Evolutionary conservation across 2,888 invertebrate genomes (phyloP), one percentile per base, ranked within the genome.

Genomic region (Meganola albula): DNA sequence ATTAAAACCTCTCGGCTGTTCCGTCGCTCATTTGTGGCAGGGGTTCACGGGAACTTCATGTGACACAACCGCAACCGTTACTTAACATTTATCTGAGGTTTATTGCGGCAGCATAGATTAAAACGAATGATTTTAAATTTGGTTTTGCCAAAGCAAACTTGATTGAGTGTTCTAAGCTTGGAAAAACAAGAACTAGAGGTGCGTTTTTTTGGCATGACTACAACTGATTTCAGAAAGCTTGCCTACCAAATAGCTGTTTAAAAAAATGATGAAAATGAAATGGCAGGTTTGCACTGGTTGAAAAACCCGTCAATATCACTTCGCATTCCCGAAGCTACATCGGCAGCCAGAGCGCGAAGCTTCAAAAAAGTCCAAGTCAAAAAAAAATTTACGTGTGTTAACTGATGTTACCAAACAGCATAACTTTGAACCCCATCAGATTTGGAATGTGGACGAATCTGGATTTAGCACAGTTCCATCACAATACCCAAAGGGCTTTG

Each of bases 281-380:
- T 41, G n/a, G 41, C 41, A 14, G 41, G 34, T 14, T 18, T 20
- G 28, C 32, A 37, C 18, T 41, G 37, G 34, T 10, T 34, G n/a
- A 41, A 22, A 34, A 20, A 13, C 24, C 29, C 18, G 10, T 20
- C 20, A 3, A 27, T 27, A 20, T 38, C 36, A 31, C 30, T 39
- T n/a, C 24, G 44, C 10, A 29, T 21, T 13, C 44, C 40, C 5
- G 34, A 37, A 29, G 24, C 35, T 24, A 40, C 37, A 10, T 40
- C 40, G 18, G 44, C 33, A 31, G 44, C 37, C 10, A 32, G 40
- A 38, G 44, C 37, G n/a, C 29, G 40, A 38, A 36, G 27, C 14
- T 44, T 37, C 27, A 44, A 44, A 13, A 40, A 30, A 29, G 30
- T 29, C 4, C 35, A 32, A 23, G 40, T 40, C 5, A 8, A 18